Evolutionary conservation across 2,888 invertebrate species (phyloP).

Genomic region (Noctuana brunneofusca): DNA sequence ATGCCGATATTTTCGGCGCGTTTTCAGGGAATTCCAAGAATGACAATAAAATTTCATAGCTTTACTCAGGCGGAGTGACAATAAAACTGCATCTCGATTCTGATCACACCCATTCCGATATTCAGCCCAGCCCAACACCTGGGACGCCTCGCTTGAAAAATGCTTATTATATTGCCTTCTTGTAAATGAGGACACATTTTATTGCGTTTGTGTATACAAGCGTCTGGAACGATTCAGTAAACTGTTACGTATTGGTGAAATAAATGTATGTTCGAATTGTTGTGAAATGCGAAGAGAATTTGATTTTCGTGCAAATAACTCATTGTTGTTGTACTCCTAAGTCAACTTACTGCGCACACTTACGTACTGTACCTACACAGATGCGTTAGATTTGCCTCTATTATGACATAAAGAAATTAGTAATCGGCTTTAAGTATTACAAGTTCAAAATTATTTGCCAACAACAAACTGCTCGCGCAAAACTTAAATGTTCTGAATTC

Average conservation of each 20-base stretch:
- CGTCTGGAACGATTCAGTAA: conserved; percentile 22
- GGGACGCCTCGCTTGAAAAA: conserved; percentile 70
- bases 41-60: conserved; percentile 71
- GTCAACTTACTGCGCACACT: too few relatives aligned
- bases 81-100: conserved; percentile 81
- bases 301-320: not conserved
- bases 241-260: conserved; percentile 16
- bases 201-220: conserved; percentile 31
- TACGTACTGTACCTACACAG: too few relatives aligned
- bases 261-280: conserved; percentile 23
- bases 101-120: conserved; percentile 78
- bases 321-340: conserved; percentile 1
- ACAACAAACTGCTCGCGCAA: too few relatives aligned
- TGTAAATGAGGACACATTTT: conserved; percentile 64
- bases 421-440: too few relatives aligned
- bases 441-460: too few relatives aligned
- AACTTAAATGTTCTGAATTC: too few relatives aligned
- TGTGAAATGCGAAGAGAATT: conserved; percentile 12
- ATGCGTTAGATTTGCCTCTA: too few relatives aligned
- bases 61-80: conserved; percentile 68
- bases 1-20: conserved; percentile 43
- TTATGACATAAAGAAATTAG: too few relatives aligned
- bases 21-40: conserved; percentile 53
- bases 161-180: conserved; percentile 71
- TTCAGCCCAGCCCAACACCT: conserved; percentile 72